These are phyloP conservation scores for Kryphioiulus occultus DNA, from an alignment of 2,888 invertebrate genomes.

Conservation along the genomic window DNA sequence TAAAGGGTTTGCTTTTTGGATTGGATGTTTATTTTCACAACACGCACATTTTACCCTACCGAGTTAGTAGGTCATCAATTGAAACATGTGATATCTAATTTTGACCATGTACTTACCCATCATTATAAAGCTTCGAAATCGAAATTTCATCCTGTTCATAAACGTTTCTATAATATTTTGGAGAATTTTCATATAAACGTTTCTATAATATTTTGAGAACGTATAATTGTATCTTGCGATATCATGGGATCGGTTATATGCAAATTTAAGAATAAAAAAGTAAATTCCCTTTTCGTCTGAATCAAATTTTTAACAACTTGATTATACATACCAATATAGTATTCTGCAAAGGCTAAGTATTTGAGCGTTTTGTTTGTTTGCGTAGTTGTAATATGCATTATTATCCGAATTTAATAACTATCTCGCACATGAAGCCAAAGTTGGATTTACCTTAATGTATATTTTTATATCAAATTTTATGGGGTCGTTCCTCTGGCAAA, in stretches of 20 bases:
- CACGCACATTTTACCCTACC: not conserved
- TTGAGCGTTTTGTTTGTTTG: not conserved
- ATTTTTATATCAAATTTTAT: constrained; percentile 17
- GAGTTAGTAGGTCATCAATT: constrained; percentile 12
- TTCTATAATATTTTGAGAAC: not conserved
- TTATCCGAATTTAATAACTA: constrained; percentile 17
- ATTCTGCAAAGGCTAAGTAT: not conserved
- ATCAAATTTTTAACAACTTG: not conserved
- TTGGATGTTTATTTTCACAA: not conserved
- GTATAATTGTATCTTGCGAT: not conserved
- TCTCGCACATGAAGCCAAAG: not conserved
- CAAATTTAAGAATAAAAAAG: not conserved
- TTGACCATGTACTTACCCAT: not conserved
- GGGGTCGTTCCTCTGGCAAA: not conserved
- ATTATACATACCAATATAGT: constrained; percentile 12
- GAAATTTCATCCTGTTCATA: not conserved
- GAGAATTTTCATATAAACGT: not conserved
- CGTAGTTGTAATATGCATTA: not conserved
- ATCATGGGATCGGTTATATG: not conserved
- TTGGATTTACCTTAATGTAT: constrained; percentile 1
- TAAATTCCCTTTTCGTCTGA: not conserved
- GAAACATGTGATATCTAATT: not conserved
- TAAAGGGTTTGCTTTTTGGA: not conserved
- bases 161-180: not conserved
- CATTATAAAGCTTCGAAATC: not conserved